Evolutionary conservation across 2,888 invertebrate species (phyloP).

Genomic region (Drosophila vallismaia): DNA sequence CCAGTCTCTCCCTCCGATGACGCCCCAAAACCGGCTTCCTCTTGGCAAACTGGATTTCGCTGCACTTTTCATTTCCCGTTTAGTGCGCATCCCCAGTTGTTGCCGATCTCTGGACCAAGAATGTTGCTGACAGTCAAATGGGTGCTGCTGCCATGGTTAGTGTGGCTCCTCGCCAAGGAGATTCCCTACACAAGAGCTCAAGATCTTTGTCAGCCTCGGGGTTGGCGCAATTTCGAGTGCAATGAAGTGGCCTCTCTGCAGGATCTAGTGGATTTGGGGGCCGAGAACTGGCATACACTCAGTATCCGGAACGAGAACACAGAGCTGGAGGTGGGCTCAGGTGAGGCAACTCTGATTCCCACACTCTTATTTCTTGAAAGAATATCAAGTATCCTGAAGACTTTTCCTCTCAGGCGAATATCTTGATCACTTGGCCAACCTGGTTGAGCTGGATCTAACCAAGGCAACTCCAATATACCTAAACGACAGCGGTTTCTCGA

Average conservation of each 20-base stretch:
- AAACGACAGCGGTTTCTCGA: slow-evolving; percentile 67
- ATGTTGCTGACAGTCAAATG: slow-evolving; percentile 52
- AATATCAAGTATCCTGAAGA: neutral
- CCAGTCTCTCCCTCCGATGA: slow-evolving; percentile 4
- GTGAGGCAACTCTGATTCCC: slow-evolving; percentile 16
- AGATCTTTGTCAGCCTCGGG: slow-evolving; percentile 43
- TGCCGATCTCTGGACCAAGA: slow-evolving; percentile 39
- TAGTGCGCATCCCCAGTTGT: slow-evolving; percentile 47
- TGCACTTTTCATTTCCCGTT: slow-evolving; percentile 25
- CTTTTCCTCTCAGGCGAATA: slow-evolving; percentile 35
- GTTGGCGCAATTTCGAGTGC: slow-evolving; percentile 52
- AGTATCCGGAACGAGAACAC: slow-evolving; percentile 56
- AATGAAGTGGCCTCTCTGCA: slow-evolving; percentile 55
- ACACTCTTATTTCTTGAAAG: neutral
- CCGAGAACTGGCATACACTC: slow-evolving; percentile 51
- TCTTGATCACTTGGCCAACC: slow-evolving; percentile 23
- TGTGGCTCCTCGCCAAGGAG: slow-evolving; percentile 23
- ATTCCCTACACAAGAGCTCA: slow-evolving; percentile 14
- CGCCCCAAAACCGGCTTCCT: slow-evolving; percentile 49
- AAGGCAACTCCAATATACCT: slow-evolving; percentile 63
- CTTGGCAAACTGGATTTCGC: slow-evolving; percentile 48
- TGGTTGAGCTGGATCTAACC: slow-evolving; percentile 74
- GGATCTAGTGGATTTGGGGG: slow-evolving; percentile 42
- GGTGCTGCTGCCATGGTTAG: slow-evolving; percentile 25
- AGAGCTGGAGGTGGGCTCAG: slow-evolving; percentile 42